Conservation (phyloP, 2,113 vertebrate genomes). For the Pica pica region DNA sequence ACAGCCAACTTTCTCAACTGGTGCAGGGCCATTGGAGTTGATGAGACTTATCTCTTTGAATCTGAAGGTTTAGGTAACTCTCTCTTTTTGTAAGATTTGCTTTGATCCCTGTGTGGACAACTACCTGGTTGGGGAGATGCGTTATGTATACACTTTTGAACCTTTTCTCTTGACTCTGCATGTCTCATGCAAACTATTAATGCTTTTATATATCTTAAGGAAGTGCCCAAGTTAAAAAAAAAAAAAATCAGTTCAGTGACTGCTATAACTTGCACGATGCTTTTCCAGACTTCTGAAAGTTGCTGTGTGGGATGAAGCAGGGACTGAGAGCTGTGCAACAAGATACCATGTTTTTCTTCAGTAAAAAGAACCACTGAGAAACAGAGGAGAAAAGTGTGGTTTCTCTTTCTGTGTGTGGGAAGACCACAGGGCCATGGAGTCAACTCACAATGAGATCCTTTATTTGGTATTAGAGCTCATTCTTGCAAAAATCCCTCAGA, state of each 20-base stretch:
- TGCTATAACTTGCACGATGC: neutral
- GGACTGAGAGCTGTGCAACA: neutral
- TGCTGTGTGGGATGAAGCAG: neutral
- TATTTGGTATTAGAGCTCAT: neutral
- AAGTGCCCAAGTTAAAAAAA: neutral
- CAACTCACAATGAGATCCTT: slow-evolving; percentile 9
- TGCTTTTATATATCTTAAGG: neutral
- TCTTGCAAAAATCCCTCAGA: slow-evolving; percentile 15
- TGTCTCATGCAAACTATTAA: neutral
- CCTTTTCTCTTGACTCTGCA: neutral
- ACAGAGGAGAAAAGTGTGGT: neutral
- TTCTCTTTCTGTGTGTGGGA: neutral
- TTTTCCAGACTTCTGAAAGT: neutral
- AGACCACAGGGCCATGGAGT: neutral
- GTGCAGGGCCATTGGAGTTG: slow-evolving; percentile 88
- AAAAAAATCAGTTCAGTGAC: neutral
- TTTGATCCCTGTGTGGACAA: neutral
- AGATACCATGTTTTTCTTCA: neutral
- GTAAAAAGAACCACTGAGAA: neutral
- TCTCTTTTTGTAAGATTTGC: neutral
- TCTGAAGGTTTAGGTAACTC: slow-evolving; percentile 92
- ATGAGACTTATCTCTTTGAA: slow-evolving; percentile 94
- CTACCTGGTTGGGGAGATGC: neutral
- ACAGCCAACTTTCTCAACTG: slow-evolving; percentile 97
- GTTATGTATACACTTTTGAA: neutral